Evolutionary conservation across 1,140 invertebrate genomes (phyloP).

Genomic region (Leguminivora glycinivorella): DNA sequence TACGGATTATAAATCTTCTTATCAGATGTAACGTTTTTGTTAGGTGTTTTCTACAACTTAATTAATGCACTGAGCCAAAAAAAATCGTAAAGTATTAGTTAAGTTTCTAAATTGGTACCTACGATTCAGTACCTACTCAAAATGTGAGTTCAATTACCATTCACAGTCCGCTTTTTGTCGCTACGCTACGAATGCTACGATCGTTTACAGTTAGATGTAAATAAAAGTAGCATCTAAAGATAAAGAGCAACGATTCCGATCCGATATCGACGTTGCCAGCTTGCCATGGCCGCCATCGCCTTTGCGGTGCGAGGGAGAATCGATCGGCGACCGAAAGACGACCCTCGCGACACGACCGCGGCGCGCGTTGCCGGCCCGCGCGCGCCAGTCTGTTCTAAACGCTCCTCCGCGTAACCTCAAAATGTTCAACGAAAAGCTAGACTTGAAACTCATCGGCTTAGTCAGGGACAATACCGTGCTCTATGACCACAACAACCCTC

Average conservation of each 20-base stretch:
- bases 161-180: background rate
- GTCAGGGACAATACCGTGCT: constrained; percentile 58
- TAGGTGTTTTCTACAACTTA: background rate
- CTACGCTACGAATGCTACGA: background rate
- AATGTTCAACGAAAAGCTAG: constrained; percentile 59
- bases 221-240: background rate
- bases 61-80: background rate
- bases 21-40: constrained; percentile 1
- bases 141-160: background rate
- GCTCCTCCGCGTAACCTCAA: constrained; percentile 29
- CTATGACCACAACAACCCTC: constrained; percentile 60
- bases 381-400: constrained; percentile 17
- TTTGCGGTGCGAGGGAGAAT: constrained; percentile 21
- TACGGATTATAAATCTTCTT: constrained; percentile 3
- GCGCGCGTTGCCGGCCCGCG: constrained; percentile 30
- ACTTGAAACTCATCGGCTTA: constrained; percentile 55
- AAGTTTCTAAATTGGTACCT: too few relatives aligned
- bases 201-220: constrained; percentile 18
- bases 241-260: constrained; percentile 13
- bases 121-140: background rate
- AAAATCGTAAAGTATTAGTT: too few relatives aligned
- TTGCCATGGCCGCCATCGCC: constrained; percentile 19
- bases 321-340: constrained; percentile 34
- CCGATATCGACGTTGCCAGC: constrained; percentile 23
- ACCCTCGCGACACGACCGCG: constrained; percentile 33